Evolutionary conservation across 2,888 invertebrate genomes (phyloP), one percentile per base, ranked within the genome.

Genomic region (Ceriagrion tenellum): DNA sequence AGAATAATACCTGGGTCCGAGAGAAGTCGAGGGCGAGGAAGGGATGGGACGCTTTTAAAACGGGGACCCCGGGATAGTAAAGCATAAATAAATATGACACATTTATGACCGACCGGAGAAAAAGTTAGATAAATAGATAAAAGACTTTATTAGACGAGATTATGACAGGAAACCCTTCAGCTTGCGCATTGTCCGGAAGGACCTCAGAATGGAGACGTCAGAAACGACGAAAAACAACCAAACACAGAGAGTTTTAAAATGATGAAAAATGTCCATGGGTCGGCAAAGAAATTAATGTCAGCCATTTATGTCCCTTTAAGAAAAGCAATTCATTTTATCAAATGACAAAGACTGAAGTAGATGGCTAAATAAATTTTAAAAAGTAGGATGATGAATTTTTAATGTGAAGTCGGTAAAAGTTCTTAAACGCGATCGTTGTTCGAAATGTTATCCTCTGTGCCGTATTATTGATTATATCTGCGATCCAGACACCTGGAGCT

Each of bases 51-150:
- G n/a, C 10, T 23, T 20, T 63, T 40, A 93, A 93, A 47, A 63
- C 13, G 69, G 35, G 63, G 63, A 91, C 59, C 91, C 40, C 91
- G 63, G 69, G 74, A 93, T 69, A 74, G 93, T 93, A 69, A 93
- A 93, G 69, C 93, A 93, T 93, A 93, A 93, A 93, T 93, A 93
- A 63, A 69, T 93, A 93, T 93, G 93, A 93, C 93, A 69, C 55
- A n/a, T 93, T 93, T 93, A 93, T 74, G 69, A 55, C 93, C 40
- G 69, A 40, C 63, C 93, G 69, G 40, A 40, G 69, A 69, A 40
- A 69, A 63, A 93, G 47, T 26, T 47, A 69, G 93, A 93, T 47
- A 93, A 55, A 93, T 74, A 93, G 93, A 93, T 93, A 93, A 93
- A 91, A 93, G 93, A 47, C 47, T 93, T 69, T 93, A 93, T 93